Base-by-base conservation (phyloP, 37 sponge, comb jelly and placozoan genomes). In the Crambe crambe region DNA sequence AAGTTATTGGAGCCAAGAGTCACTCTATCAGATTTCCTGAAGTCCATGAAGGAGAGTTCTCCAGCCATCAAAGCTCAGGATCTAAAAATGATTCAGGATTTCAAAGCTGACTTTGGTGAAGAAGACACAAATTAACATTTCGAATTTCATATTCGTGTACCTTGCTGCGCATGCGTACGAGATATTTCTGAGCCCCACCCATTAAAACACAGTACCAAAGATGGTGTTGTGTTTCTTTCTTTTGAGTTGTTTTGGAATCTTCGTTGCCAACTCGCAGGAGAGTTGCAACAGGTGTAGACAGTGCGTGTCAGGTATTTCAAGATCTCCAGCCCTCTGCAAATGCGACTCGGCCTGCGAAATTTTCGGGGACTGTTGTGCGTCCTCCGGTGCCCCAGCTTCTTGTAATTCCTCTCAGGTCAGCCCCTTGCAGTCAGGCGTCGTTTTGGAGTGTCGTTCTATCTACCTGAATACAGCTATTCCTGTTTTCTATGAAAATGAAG, bases 101-200 rank as follows among this genome's bases (percentile, higher is more conserved):
- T 96, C 81, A 99, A 97, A 26, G 40, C 42, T 25, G 95, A 96
- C 44, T 93, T 96, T 79, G 99, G 99, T 21, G 93, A 93, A 35
- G 97, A 99, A 58, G 99, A 95, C 15, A 95, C 72, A 83, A 37
- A 18, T 21, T 21, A 25, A 25, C n/a, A n/a, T n/a, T n/a, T n/a
- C n/a, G 29, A 2, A 66, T 66, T 4, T 66, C 20, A 26, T 66
- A 66, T 66, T 26, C 20, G 27, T 10, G 29, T 8, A 30, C 3
- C 36, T 66, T n/a, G n/a, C n/a, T n/a, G n/a, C n/a, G n/a, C n/a
- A n/a, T n/a, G n/a, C n/a, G n/a, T n/a, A n/a, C n/a, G n/a, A n/a
- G n/a, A n/a, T n/a, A n/a, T n/a, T n/a, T n/a, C n/a, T n/a, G n/a
- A n/a, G n/a, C n/a, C n/a, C n/a, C n/a, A n/a, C n/a, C n/a, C n/a